These are phyloP conservation scores for Thaumatotibia leucotreta DNA, from an alignment of 1,140 invertebrate species.

Conservation along the genomic window DNA sequence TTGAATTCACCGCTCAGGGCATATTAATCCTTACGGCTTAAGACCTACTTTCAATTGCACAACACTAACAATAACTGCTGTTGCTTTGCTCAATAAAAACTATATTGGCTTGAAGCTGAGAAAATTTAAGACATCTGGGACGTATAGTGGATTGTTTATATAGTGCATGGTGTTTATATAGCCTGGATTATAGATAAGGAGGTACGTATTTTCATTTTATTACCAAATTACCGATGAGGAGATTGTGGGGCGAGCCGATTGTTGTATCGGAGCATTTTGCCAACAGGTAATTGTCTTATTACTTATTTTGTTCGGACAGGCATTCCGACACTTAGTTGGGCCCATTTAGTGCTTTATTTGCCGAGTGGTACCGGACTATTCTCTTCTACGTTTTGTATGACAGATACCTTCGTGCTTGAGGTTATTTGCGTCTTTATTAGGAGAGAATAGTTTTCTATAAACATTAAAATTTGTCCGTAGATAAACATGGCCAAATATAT, in stretches of 20 bases:
- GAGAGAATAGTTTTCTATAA: too few relatives aligned
- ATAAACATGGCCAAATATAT: too few relatives aligned
- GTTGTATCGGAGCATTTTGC: conserved; percentile 66
- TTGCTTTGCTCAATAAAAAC: neutral
- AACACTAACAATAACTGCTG: neutral
- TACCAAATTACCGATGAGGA: conserved; percentile 75
- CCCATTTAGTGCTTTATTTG: conserved; percentile 3
- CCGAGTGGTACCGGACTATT: neutral
- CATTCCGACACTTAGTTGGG: conserved; percentile 34
- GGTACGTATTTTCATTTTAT: conserved; percentile 75
- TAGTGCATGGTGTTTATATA: conserved; percentile 64
- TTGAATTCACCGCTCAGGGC: conserved; percentile 35
- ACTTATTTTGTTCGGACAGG: conserved; percentile 61
- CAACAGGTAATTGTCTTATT: conserved; percentile 63
- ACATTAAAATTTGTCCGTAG: too few relatives aligned
- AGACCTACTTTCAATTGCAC: neutral
- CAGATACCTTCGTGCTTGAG: too few relatives aligned
- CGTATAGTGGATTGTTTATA: conserved; percentile 51
- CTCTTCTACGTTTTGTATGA: neutral
- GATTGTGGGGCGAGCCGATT: conserved; percentile 60
- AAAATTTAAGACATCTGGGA: neutral
- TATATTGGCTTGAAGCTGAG: neutral
- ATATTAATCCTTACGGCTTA: conserved; percentile 47
- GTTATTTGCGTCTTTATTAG: too few relatives aligned
- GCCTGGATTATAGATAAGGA: conserved; percentile 70